Evolutionary conservation across 1,140 invertebrate species (phyloP).

Genomic region (Diabrotica undecimpunctata): DNA sequence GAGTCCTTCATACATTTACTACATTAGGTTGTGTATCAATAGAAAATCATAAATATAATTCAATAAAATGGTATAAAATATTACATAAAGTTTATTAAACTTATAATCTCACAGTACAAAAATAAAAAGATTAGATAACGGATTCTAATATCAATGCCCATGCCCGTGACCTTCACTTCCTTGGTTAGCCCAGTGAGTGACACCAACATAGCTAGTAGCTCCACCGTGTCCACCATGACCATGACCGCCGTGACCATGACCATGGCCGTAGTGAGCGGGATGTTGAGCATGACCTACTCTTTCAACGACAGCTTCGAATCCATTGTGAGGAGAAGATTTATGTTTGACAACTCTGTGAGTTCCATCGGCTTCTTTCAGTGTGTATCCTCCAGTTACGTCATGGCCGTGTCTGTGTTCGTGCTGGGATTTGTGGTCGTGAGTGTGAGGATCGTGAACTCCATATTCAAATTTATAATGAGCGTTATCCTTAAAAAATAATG

Average conservation of each 20-base stretch:
- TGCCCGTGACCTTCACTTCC: neutral
- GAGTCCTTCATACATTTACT: too few relatives aligned
- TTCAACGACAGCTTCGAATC: constrained; percentile 40
- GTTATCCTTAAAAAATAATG: constrained; percentile 4
- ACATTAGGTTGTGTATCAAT: too few relatives aligned
- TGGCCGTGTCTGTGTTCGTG: constrained; percentile 51
- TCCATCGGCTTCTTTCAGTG: constrained; percentile 48
- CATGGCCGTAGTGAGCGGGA: constrained; percentile 24
- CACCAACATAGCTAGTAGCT: constrained; percentile 25
- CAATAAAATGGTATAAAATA: too few relatives aligned
- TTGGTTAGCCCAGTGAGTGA: constrained; percentile 23
- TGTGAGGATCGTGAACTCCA: constrained; percentile 49
- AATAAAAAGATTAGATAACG: too few relatives aligned
- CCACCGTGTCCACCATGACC: constrained; percentile 17
- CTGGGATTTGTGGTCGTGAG: constrained; percentile 50
- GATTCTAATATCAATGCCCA: neutral
- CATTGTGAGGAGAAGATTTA: constrained; percentile 45
- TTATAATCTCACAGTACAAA: too few relatives aligned
- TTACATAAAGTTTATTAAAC: too few relatives aligned
- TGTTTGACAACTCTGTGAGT: constrained; percentile 49
- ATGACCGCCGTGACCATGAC: constrained; percentile 10
- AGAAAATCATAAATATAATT: too few relatives aligned
- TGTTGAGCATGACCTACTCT: constrained; percentile 34
- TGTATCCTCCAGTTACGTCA: constrained; percentile 48
- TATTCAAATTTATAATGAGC: constrained; percentile 50